These are phyloP conservation scores for Anguilla anguilla DNA, from an alignment of 2,797 vertebrate species.

Conservation along the genomic window DNA sequence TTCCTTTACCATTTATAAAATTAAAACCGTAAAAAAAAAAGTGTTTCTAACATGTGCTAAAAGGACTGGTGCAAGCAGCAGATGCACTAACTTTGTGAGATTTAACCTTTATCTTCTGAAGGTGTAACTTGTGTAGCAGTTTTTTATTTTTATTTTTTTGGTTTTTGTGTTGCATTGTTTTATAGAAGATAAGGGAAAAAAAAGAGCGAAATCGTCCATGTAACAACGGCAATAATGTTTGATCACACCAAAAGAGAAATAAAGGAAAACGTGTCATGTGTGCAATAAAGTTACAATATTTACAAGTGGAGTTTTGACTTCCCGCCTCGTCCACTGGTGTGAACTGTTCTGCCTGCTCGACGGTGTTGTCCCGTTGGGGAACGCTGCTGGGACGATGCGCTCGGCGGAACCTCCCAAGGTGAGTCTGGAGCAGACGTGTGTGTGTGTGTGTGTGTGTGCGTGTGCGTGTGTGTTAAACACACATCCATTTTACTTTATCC, in stretches of 20 bases:
- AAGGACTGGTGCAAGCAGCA: constrained; percentile 59
- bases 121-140: constrained; percentile 66
- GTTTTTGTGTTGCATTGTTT: constrained; percentile 63
- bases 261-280: constrained; percentile 61
- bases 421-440: constrained; percentile 39
- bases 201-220: constrained; percentile 62
- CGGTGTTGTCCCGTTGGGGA: constrained; percentile 43
- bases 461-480: no score
- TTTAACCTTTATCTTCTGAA: constrained; percentile 53
- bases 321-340: constrained; percentile 59
- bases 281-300: constrained; percentile 77
- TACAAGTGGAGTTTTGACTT: constrained; percentile 64
- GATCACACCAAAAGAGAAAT: constrained; percentile 65
- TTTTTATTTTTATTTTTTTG: constrained; percentile 39
- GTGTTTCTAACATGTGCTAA: constrained; percentile 50
- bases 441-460: no score
- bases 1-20: constrained; percentile 28
- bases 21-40: constrained; percentile 30
- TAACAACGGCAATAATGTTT: constrained; percentile 70
- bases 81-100: constrained; percentile 67
- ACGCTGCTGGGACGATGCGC: constrained; percentile 43
- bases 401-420: constrained; percentile 49
- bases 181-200: constrained; percentile 37
- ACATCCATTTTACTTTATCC: neutral
- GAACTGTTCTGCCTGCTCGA: constrained; percentile 44